A percentile compares a stretch with the other conserved stretches of the same genome.
phyloP scores from a whole-genome alignment of 2,113 vertebrate species.

The Dromiciops gliroides region DNA sequence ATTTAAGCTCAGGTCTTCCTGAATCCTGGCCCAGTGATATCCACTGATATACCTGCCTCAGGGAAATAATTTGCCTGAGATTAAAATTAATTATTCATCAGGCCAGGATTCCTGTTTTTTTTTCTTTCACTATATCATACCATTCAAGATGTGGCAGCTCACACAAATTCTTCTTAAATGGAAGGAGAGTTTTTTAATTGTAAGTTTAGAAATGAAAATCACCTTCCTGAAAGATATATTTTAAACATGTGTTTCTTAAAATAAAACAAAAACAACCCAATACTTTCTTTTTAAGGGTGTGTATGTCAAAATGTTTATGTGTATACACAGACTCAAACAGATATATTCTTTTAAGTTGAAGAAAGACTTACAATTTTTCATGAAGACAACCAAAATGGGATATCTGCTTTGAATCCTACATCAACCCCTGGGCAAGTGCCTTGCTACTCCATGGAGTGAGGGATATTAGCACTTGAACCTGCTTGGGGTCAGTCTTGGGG shows the following conservation, averaged over 20 bases:
- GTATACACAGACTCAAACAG: slow-evolving; percentile 1
- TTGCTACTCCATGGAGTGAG: not conserved
- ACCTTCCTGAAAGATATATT: not conserved
- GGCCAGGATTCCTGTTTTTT: not conserved
- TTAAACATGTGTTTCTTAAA: slow-evolving; percentile 34
- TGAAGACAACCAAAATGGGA: not conserved
- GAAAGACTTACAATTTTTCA: not conserved
- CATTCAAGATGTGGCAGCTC: too few species aligned
- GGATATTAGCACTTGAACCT: not conserved
- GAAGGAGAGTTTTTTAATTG: too few species aligned
- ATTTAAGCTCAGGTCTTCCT: not conserved
- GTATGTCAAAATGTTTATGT: not conserved
- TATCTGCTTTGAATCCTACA: not conserved
- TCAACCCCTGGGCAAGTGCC: not conserved
- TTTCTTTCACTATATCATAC: too few species aligned
- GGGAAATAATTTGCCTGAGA: not conserved
- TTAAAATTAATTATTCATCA: not conserved
- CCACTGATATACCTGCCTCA: too few species aligned
- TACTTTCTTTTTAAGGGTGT: not conserved
- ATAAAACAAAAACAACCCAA: too few species aligned
- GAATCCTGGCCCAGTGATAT: not conserved
- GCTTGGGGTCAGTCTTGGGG: not conserved
- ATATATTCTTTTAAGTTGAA: not conserved
- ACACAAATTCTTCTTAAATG: not conserved
- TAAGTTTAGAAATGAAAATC: too few species aligned